Evolutionary conservation across 1,140 invertebrate species (phyloP).

Genomic region (Calephelis virginiensis): DNA sequence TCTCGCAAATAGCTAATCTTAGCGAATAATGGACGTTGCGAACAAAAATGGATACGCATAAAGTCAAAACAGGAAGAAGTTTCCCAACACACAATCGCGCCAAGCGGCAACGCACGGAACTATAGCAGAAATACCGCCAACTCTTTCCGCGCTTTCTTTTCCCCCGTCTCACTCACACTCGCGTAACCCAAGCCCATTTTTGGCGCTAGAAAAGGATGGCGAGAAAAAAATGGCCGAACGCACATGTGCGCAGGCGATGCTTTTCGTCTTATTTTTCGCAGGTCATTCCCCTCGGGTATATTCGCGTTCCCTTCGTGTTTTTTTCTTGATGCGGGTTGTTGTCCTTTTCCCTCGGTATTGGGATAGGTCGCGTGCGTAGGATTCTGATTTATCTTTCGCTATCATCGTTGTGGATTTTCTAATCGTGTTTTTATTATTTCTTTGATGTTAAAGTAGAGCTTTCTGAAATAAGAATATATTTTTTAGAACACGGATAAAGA

Average conservation of each 20-base stretch:
- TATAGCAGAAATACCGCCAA: constrained; percentile 47
- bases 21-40: constrained; percentile 33
- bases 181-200: constrained; percentile 40
- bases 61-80: constrained; percentile 70
- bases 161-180: constrained; percentile 48
- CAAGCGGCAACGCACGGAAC: constrained; percentile 60
- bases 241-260: constrained; percentile 68
- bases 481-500: too few relatives aligned
- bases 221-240: constrained; percentile 66
- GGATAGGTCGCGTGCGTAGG: constrained; percentile 64
- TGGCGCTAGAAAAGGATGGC: constrained; percentile 56
- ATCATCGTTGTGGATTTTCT: constrained; percentile 52
- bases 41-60: constrained; percentile 44
- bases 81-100: constrained; percentile 50
- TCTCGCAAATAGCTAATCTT: constrained; percentile 23
- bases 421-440: constrained; percentile 45
- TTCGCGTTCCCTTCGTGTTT: constrained; percentile 57
- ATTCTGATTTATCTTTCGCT: constrained; percentile 63
- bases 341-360: constrained; percentile 49
- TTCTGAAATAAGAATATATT: too few relatives aligned
- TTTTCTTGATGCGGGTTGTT: constrained; percentile 51
- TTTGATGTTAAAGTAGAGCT: not conserved
- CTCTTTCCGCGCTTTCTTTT: constrained; percentile 72
- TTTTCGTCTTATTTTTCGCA: constrained; percentile 75
- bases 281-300: constrained; percentile 67